phyloP scores from a whole-genome alignment of 1,140 invertebrate species.

The Bilobella aurantiaca region DNA sequence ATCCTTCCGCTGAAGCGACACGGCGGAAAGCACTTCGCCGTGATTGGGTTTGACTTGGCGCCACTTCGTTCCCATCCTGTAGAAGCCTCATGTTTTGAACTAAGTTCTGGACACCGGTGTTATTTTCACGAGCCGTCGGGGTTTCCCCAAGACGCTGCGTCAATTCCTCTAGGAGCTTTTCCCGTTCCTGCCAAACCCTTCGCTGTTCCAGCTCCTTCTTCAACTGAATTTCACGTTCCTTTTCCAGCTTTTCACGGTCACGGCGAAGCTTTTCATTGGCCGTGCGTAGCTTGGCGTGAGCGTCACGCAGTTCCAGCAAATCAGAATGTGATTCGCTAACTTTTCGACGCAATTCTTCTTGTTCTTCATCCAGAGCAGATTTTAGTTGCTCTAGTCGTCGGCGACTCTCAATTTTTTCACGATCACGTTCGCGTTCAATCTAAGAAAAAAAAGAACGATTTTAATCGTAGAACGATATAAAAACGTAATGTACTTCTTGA shows the following conservation, averaged over 20 bases:
- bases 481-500: slow-evolving; percentile 53
- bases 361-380: slow-evolving; percentile 72
- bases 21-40: slow-evolving; percentile 23
- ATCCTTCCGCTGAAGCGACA: slow-evolving; percentile 22
- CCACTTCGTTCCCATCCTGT: slow-evolving; percentile 23
- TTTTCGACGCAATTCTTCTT: slow-evolving; percentile 76
- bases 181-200: slow-evolving; percentile 49
- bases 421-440: slow-evolving; percentile 75
- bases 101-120: not conserved
- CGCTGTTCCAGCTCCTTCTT: slow-evolving; percentile 44
- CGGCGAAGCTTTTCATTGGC: slow-evolving; percentile 78
- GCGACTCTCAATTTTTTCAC: slow-evolving; percentile 74
- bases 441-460: slow-evolving; percentile 38
- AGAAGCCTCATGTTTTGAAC: slow-evolving; percentile 29
- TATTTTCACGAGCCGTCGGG: not conserved
- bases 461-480: not conserved
- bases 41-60: slow-evolving; percentile 21
- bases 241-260: slow-evolving; percentile 73
- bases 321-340: slow-evolving; percentile 51
- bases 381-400: slow-evolving; percentile 73
- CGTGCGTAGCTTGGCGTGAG: slow-evolving; percentile 80
- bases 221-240: slow-evolving; percentile 61
- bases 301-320: slow-evolving; percentile 73
- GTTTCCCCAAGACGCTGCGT: slow-evolving; percentile 53
- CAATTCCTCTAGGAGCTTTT: slow-evolving; percentile 55